phyloP scores from a whole-genome alignment of 2,113 vertebrate species.

The Coreoperca whiteheadi region DNA sequence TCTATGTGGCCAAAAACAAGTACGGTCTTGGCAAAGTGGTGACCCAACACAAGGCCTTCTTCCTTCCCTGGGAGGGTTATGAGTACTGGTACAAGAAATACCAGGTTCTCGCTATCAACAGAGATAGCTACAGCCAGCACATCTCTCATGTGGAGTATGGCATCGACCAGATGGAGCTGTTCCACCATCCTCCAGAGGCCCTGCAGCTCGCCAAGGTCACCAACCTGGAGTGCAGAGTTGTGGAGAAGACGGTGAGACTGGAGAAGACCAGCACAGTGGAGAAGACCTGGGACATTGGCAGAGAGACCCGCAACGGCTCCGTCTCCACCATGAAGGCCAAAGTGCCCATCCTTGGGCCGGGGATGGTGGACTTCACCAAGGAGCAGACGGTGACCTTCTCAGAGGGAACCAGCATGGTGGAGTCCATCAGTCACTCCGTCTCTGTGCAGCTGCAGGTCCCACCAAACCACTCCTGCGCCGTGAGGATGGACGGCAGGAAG shows the following conservation, averaged over 20 bases:
- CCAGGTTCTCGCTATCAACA: constrained; percentile 81
- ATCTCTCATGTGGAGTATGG: constrained; percentile 82
- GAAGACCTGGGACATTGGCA: constrained; percentile 81
- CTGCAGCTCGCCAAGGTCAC: constrained; percentile 79
- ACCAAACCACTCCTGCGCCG: constrained; percentile 79
- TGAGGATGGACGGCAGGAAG: constrained; percentile 82
- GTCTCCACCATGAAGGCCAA: constrained; percentile 78
- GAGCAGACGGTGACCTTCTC: constrained; percentile 80
- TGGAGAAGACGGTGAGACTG: constrained; percentile 77
- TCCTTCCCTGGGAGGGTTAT: constrained; percentile 82
- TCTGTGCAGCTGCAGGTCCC: constrained; percentile 76
- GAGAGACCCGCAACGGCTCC: constrained; percentile 74
- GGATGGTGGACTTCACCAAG: constrained; percentile 75
- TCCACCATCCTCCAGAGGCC: constrained; percentile 79
- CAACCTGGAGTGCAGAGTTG: constrained; percentile 79
- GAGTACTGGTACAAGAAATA: constrained; percentile 86
- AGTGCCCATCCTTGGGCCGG: constrained; percentile 76
- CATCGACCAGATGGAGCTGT: constrained; percentile 77
- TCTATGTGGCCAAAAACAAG: constrained; percentile 84
- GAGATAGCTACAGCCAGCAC: constrained; percentile 80
- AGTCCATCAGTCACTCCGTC: constrained; percentile 74
- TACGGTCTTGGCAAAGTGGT: constrained; percentile 85
- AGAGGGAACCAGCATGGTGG: constrained; percentile 73
- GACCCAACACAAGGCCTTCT: constrained; percentile 80
- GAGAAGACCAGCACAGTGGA: constrained; percentile 75